Evolutionary conservation across 2,888 invertebrate genomes (phyloP), one percentile per base, ranked within the genome.

Genomic region (Papilio demoleus): DNA sequence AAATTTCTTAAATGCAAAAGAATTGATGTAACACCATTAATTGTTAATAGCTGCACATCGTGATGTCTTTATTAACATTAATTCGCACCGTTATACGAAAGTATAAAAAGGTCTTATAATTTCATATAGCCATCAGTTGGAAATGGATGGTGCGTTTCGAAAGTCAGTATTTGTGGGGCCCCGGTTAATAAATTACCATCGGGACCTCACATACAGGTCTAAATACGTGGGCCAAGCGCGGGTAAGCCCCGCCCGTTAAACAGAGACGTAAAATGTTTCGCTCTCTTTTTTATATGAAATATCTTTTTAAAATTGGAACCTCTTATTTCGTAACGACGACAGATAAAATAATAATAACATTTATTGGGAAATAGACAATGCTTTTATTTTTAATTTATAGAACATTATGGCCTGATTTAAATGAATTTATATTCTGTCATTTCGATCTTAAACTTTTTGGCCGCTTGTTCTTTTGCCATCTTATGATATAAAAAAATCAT

Each of bases 121-220:
- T 87, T 75, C 84, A 85, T 84, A 81, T 81, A 77, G 82, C 78
- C 80, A 80, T 83, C 83, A 80, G 81, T 81, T 80, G 77, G 77
- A 81, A 71, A 72, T 68, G 68, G 64, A 72, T 79, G 79, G 80
- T 77, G 73, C 78, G 70, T 87, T 88, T 87, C 83, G 88, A 86
- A 87, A 86, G 83, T 77, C 77, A 73, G 81, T 78, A 76, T 83
- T 81, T 86, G 91, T 90, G 91, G 86, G 90, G 90, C 84, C 68
- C 88, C 81, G 75, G 78, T 84, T 86, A 87, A 90, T 90, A 90
- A 90, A 89, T 92, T 88, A 88, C 78, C 74, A 79, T 80, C 79
- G 82, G 81, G 91, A 92, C 92, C 92, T 87, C 92, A 92, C 92
- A 90, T 83, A 79, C 82, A 82, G 88, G 80, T 78, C 77, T 88